Percentiles rank a stretch among this genome's conserved stretches.
These are phyloP conservation scores for Meghimatium bilineatum DNA, from an alignment of 2,888 invertebrate species.

Conservation along the genomic window DNA sequence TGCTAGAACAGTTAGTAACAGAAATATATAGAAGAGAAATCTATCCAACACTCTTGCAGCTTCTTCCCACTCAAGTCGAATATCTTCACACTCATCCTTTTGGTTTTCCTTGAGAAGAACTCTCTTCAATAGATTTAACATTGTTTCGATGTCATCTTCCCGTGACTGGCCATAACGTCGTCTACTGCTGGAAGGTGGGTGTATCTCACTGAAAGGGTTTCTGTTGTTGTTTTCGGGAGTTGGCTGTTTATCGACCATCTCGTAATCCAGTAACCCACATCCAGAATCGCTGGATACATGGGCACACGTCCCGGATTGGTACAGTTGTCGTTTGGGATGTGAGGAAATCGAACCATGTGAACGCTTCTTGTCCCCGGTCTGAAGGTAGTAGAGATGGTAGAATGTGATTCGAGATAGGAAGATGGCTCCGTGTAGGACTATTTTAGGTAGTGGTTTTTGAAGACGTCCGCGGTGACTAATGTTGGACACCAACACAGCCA, in stretches of 20 bases:
- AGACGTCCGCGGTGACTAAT: slow-evolving; percentile 73
- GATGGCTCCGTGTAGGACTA: slow-evolving; percentile 54
- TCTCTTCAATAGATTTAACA: slow-evolving; percentile 62
- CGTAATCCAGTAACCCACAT: slow-evolving; percentile 67
- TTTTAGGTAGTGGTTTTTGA: slow-evolving; percentile 60
- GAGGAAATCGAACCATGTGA: not conserved
- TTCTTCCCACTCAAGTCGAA: slow-evolving; percentile 72
- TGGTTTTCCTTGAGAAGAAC: slow-evolving; percentile 66
- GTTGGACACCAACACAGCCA: slow-evolving; percentile 77
- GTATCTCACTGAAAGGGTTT: not conserved
- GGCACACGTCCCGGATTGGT: slow-evolving; percentile 56
- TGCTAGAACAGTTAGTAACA: slow-evolving; percentile 77
- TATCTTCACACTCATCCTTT: slow-evolving; percentile 58
- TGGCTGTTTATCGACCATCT: slow-evolving; percentile 43
- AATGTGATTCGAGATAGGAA: slow-evolving; percentile 61
- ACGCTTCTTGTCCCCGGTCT: not conserved
- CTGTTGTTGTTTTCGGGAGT: slow-evolving; percentile 5
- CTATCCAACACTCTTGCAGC: slow-evolving; percentile 79
- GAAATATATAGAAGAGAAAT: slow-evolving; percentile 79
- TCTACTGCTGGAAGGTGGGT: not conserved
- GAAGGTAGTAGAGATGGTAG: slow-evolving; percentile 57
- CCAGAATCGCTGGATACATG: slow-evolving; percentile 68
- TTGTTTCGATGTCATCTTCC: slow-evolving; percentile 60
- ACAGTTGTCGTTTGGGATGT: slow-evolving; percentile 24
- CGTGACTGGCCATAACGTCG: slow-evolving; percentile 25